A percentile compares a stretch with the other conserved stretches of the same genome.
These are phyloP conservation scores for Hoplostethus mediterraneus DNA, from an alignment of 2,797 vertebrate species.

Conservation along the genomic window DNA sequence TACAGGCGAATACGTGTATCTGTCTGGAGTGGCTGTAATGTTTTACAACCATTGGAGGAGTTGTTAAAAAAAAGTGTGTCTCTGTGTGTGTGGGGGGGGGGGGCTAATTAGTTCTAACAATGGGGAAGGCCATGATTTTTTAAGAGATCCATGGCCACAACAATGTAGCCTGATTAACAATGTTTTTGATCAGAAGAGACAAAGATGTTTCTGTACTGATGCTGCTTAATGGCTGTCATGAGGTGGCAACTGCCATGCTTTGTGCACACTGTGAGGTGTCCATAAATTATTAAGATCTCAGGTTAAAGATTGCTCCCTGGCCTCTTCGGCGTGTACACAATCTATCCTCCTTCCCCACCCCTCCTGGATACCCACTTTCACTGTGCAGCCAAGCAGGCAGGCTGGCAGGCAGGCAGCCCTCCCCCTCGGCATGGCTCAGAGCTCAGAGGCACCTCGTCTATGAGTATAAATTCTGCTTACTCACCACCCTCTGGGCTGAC, in stretches of 20 bases:
- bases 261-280: conserved; percentile 40
- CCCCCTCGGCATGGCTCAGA: conserved; percentile 48
- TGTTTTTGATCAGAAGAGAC: conserved; percentile 14
- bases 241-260: conserved; percentile 57
- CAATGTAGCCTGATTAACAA: conserved; percentile 1
- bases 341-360: conserved; percentile 25
- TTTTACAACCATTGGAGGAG: conserved; percentile 14
- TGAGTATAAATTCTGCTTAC: conserved; percentile 79
- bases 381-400: conserved; percentile 36
- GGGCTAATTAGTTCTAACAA: conserved; percentile 2
- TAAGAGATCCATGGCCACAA: conserved; percentile 2
- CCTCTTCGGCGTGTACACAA: conserved; percentile 28
- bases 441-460: conserved; percentile 53
- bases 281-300: conserved; percentile 70
- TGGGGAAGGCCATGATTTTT: background rate
- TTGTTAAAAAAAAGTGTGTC: background rate
- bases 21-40: background rate
- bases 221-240: conserved; percentile 44
- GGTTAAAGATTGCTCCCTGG: conserved; percentile 63
- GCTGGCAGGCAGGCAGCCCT: conserved; percentile 31
- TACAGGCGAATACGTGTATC: background rate
- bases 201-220: conserved; percentile 37
- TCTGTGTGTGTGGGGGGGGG: background rate
- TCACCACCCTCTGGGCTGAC: conserved; percentile 78
- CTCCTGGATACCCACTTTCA: conserved; percentile 39